Base-by-base conservation (phyloP, 2,113 vertebrate genomes). In the Notarius lentiginosus region DNA sequence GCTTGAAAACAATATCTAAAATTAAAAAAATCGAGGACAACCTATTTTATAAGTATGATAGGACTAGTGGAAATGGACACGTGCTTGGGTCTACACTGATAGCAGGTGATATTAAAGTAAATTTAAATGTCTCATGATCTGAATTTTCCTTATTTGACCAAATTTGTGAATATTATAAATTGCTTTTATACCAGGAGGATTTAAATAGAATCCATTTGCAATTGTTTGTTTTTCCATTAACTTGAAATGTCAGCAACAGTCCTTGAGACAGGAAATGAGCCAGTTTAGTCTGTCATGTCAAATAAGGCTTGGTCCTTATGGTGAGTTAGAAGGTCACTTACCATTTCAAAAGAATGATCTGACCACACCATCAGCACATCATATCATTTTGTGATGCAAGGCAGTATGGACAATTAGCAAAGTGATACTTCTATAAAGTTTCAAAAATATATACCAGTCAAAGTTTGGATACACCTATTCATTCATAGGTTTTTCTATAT, bases 281-380 rank as follows among this genome's bases (percentile, higher is more conserved):
- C 70, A 66, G 85, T 79, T 87, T 75, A 70, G 63, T 4, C 83
- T 90, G 88, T 89, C 88, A 84, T 68, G 27, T 90, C 20, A 82
- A 87, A 89, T 90, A 77, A 89, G 73, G 20, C 80, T 83, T 56
- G 47, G 51, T 85, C 10, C 63, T 49, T 66, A 14, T 83, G 56
- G 22, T 7, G 18, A 24, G 61, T 82, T 41, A 75, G 63, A 72
- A 49, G 49, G 68, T 73, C 75, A 83, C 34, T 56, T 56, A 47
- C 66, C 79, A 75, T 84, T 79, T 51, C 68, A 9, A 79, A 80
- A 77, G 17, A 75, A 87, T 86, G 81, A 84, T 56, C 65, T 17
- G 58, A 84, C 55, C 56, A 24, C 58, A 30, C 63, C 73, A 60
- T 87, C 79, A 58, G 70, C 63, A 20, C 30, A 56, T n/a, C 60